Percentiles rank a stretch among this genome's conserved stretches.
Conservation (phyloP, 2,113 vertebrate species). For the Entelurus aequoreus region DNA sequence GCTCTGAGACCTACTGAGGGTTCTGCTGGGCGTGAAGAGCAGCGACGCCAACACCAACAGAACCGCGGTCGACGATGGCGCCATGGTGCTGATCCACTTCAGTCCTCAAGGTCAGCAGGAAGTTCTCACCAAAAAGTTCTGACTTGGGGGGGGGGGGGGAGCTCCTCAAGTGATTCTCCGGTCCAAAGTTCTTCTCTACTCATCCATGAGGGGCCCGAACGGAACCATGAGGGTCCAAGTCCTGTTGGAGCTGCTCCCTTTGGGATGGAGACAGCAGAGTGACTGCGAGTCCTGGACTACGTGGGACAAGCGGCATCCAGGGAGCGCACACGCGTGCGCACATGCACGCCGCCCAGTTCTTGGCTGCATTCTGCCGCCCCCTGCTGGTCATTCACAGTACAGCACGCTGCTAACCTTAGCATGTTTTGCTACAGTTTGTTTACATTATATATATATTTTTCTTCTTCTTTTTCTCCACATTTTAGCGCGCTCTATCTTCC, state of each 20-base stretch:
- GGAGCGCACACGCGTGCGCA: slow-evolving; percentile 21
- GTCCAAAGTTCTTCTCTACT: slow-evolving; percentile 7
- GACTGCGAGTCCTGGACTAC: slow-evolving; percentile 52
- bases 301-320: slow-evolving; percentile 65
- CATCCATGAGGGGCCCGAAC: slow-evolving; percentile 19
- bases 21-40: background rate
- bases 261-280: slow-evolving; percentile 32
- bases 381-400: slow-evolving; percentile 20
- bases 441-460: too few relatives aligned
- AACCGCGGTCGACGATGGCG: background rate
- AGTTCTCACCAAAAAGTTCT: background rate
- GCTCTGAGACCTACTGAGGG: slow-evolving; percentile 5
- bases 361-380: slow-evolving; percentile 24
- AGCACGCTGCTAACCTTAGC: background rate
- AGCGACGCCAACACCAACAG: background rate
- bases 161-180: background rate
- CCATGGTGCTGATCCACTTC: background rate
- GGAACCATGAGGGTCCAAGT: background rate
- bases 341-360: slow-evolving; percentile 22
- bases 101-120: background rate
- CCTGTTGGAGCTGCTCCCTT: slow-evolving; percentile 32
- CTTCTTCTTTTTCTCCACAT: too few relatives aligned
- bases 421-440: too few relatives aligned
- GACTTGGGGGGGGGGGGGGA: background rate
- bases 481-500: too few relatives aligned